Base-by-base conservation (phyloP, 2,113 vertebrate species). In the Noctilio leporinus region DNA sequence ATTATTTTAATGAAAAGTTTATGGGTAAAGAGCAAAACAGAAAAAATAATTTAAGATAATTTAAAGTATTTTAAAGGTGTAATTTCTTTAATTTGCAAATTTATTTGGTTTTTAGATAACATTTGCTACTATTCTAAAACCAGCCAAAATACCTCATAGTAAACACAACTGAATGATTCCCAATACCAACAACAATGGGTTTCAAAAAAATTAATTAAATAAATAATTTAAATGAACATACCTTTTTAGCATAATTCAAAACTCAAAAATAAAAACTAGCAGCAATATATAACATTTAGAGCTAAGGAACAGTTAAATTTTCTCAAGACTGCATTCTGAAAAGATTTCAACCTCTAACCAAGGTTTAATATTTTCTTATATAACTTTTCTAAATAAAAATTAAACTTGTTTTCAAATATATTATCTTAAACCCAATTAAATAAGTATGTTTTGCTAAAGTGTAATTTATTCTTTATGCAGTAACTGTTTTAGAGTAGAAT, bases 121-220 rank as follows among this genome's bases (percentile, higher is more conserved):
- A 76, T 73, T 89, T 96, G 30, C 30, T 76, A 57, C 33, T 7
- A 72, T 30, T 81, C 30, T 69, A 26, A 72, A 91, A 93, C 55
- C 5, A 89, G 43, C 10, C 9, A 22, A 19, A 57, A 89, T 69
- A 82, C 19, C 7, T 80, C 65, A 67, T 22, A 55, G 16, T 70
- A 96, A 85, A 72, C 19, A 70, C 47, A 78, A n/a, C 7, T 47
- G 47, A 92, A 67, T 62, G 77, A 40, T 84, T 77, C 16, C 24
- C 4, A 77, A 69, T 73, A 82, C 6, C 38, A 65, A 82, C 28
- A 77, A 19, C 28, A 78, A 43, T 20, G 7, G 9, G 28, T 82
- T 91, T 94, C 47, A 69, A 93, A 72, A 38, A 95, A 81, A n/a
- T n/a, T n/a, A 40, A 89, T 4, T 76, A 72, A 75, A 38, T 88